These are phyloP conservation scores for Anastatus disparis DNA, from an alignment of 1,140 invertebrate species.

Conservation along the genomic window DNA sequence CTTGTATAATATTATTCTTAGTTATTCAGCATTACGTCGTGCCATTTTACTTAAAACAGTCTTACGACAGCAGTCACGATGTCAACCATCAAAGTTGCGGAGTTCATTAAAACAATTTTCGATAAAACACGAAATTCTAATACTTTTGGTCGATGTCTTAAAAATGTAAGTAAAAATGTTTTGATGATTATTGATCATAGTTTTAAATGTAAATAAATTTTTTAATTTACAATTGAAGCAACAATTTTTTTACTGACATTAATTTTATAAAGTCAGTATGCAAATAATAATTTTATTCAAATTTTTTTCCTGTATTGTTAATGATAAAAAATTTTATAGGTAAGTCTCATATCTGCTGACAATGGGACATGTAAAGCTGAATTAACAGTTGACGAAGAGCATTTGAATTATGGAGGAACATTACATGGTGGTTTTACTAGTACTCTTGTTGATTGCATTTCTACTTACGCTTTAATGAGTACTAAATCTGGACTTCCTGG, in stretches of 20 bases:
- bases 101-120: constrained; percentile 52
- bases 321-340: too few relatives aligned
- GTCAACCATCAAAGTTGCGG: constrained; percentile 48
- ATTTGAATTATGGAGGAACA: constrained; percentile 79
- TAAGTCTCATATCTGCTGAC: constrained; percentile 75
- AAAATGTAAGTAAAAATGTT: constrained; percentile 64
- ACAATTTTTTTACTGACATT: too few relatives aligned
- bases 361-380: constrained; percentile 78
- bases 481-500: constrained; percentile 72
- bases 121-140: constrained; percentile 43
- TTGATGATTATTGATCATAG: too few relatives aligned
- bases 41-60: too few relatives aligned
- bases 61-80: constrained; percentile 33
- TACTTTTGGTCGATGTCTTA: constrained; percentile 64
- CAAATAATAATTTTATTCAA: too few relatives aligned
- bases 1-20: too few relatives aligned
- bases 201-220: too few relatives aligned
- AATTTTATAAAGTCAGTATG: too few relatives aligned
- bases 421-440: constrained; percentile 88
- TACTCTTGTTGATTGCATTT: constrained; percentile 84
- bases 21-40: too few relatives aligned
- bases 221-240: too few relatives aligned
- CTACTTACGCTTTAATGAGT: constrained; percentile 82
- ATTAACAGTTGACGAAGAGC: constrained; percentile 80
- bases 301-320: too few relatives aligned